Evolutionary conservation across 2,888 invertebrate genomes (phyloP).

Genomic region (Muschampia plurimacula): DNA sequence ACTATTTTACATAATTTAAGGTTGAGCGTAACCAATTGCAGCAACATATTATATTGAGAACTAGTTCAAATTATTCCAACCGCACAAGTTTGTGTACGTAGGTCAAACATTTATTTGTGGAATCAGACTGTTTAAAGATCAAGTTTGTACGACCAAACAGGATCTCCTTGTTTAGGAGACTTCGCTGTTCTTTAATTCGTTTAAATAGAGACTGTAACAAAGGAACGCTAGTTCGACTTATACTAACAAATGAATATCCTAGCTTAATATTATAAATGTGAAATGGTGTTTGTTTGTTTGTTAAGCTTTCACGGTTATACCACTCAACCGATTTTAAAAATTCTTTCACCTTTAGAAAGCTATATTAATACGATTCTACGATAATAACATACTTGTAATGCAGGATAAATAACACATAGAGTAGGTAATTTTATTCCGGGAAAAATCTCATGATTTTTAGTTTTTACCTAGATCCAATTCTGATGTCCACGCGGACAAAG

Average conservation of each 20-base stretch:
- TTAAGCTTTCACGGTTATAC: too few relatives aligned
- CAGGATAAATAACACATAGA: too few relatives aligned
- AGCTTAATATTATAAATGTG: too few relatives aligned
- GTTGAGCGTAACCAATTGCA: constrained; percentile 17
- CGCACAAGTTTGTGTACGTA: constrained; percentile 9
- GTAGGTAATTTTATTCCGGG: too few relatives aligned
- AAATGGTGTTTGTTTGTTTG: too few relatives aligned
- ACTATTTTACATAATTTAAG: constrained; percentile 30
- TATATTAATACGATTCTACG: too few relatives aligned
- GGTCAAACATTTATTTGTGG: constrained; percentile 29
- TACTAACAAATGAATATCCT: background rate
- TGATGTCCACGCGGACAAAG: too few relatives aligned
- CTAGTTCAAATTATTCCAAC: constrained; percentile 27
- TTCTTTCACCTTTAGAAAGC: too few relatives aligned
- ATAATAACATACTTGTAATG: too few relatives aligned
- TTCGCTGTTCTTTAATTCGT: constrained; percentile 24
- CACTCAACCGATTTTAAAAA: too few relatives aligned
- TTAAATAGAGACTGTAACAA: constrained; percentile 25
- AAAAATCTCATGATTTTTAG: too few relatives aligned
- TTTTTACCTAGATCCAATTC: too few relatives aligned
- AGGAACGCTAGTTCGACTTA: background rate
- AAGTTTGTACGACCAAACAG: constrained; percentile 22
- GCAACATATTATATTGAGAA: constrained; percentile 7
- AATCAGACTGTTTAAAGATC: constrained; percentile 20
- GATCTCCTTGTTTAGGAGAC: constrained; percentile 21